Conservation (phyloP, 2,797 vertebrate species). For the Scolopax rusticola region DNA sequence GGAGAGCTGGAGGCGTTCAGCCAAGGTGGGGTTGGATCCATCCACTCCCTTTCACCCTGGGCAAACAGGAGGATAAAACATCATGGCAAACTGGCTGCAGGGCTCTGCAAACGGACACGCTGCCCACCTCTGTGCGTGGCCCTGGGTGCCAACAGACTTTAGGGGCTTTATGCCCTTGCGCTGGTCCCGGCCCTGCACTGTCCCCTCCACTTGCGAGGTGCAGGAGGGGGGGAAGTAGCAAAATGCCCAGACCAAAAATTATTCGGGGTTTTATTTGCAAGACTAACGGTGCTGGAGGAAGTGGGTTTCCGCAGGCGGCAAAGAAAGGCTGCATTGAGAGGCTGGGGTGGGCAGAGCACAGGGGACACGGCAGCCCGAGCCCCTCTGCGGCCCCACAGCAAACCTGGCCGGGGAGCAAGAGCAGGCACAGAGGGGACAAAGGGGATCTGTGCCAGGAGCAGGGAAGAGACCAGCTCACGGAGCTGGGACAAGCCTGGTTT, state of each 20-base stretch:
- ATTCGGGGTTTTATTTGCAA: conserved; percentile 15
- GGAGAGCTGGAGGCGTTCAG: not conserved
- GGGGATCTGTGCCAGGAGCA: not conserved
- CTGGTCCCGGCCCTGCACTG: accelerated
- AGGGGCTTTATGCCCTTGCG: not conserved
- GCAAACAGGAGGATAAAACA: not conserved
- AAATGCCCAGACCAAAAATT: conserved; percentile 28
- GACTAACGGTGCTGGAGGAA: conserved; percentile 35
- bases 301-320: conserved; percentile 6
- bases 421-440: accelerated
- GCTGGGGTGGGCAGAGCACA: not conserved
- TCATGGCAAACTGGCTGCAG: accelerated
- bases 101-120: not conserved
- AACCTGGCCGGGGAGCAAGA: accelerated
- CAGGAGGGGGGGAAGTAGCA: not conserved
- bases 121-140: accelerated
- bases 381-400: not conserved
- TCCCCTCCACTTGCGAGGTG: not conserved
- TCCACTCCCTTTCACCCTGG: not conserved
- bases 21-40: not conserved
- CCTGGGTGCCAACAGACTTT: not conserved
- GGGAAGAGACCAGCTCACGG: not conserved
- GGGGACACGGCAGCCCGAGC: not conserved
- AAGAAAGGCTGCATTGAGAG: conserved; percentile 68
- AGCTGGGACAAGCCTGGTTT: not conserved